Evolutionary conservation across 2,797 vertebrate genomes (phyloP).

Genomic region (Darevskia nairensis): DNA sequence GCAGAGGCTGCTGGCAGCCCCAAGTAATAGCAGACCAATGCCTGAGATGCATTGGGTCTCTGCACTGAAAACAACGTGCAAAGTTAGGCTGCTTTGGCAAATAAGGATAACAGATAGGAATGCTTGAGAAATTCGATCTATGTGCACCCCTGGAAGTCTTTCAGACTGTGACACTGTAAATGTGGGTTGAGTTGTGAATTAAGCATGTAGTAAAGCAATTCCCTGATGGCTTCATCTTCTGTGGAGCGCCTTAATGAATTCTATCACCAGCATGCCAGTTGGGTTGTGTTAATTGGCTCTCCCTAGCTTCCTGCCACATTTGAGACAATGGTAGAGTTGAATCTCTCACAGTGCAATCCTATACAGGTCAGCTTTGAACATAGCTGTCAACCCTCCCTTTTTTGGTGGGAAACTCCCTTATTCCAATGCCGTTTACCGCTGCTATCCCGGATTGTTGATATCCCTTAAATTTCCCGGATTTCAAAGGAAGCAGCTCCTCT

Average conservation of each 20-base stretch:
- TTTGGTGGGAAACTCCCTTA: too few species aligned
- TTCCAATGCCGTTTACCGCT: too few species aligned
- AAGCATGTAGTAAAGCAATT: not conserved
- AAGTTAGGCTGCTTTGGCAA: not conserved
- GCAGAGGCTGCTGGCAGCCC: not conserved
- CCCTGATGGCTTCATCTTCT: not conserved
- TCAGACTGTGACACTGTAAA: not conserved
- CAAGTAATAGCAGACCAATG: not conserved
- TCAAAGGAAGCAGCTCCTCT: too few species aligned
- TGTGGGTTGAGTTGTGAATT: not conserved
- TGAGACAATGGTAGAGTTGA: too few species aligned
- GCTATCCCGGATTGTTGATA: too few species aligned
- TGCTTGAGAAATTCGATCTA: not conserved
- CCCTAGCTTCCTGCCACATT: not conserved
- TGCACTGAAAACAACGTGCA: not conserved
- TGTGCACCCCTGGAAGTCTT: not conserved
- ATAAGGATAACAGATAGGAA: not conserved
- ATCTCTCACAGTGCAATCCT: too few species aligned
- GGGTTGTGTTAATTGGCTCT: not conserved
- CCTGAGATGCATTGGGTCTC: not conserved
- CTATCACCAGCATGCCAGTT: not conserved
- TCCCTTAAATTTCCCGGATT: too few species aligned
- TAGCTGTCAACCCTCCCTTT: too few species aligned
- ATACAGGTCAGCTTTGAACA: too few species aligned
- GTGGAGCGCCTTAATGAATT: not conserved